Evolutionary conservation across 53 echinoderm and acorn worm species (phyloP).

Genomic region (Glandiceps talaboti): DNA sequence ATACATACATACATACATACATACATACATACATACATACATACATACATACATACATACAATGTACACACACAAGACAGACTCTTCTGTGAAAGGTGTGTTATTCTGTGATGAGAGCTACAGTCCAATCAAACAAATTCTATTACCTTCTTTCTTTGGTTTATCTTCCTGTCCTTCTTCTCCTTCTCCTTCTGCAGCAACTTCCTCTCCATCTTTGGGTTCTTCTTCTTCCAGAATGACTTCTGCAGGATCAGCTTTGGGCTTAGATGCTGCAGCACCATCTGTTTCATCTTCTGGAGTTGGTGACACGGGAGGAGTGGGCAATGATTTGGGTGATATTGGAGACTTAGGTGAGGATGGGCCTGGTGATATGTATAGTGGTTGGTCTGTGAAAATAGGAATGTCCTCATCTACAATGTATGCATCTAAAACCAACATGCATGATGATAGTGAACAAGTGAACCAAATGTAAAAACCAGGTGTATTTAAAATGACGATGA

Average conservation of each 20-base stretch:
- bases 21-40: no score
- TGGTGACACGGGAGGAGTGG: background rate
- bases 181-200: conserved; percentile 14
- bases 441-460: no score
- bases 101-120: no score
- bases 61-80: no score
- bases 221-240: conserved; percentile 31
- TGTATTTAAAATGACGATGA: no score
- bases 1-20: no score
- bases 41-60: no score
- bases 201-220: background rate
- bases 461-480: no score
- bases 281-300: conserved; percentile 3
- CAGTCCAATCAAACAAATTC: no score
- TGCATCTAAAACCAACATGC: background rate
- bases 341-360: background rate
- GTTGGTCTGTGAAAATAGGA: background rate
- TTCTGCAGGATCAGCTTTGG: background rate
- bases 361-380: background rate
- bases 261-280: background rate
- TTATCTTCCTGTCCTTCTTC: conserved; percentile 24
- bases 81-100: no score
- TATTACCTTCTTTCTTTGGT: background rate
- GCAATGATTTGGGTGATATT: conserved; percentile 24
- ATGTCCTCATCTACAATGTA: background rate